Percentiles rank a stretch among this genome's conserved stretches.
Conservation (phyloP, 2,113 vertebrate species). For the Aythya baeri region DNA sequence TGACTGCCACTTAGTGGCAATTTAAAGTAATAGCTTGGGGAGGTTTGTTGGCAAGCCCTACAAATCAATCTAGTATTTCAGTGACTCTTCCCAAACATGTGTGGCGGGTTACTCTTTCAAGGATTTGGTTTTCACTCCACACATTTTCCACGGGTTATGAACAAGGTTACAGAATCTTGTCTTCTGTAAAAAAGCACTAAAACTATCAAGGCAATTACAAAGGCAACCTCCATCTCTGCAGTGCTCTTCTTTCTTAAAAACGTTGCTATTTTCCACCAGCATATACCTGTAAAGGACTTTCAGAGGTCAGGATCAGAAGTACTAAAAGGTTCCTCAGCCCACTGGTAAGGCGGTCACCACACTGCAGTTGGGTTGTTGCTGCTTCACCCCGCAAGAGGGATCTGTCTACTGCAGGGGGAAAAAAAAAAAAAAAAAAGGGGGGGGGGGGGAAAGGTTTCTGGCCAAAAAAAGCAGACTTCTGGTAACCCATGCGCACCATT, state of each 20-base stretch:
- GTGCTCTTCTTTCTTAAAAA: background rate
- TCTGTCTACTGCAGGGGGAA: background rate
- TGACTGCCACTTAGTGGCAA: slow-evolving; percentile 79
- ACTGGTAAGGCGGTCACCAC: background rate
- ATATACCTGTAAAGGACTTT: background rate
- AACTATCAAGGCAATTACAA: background rate
- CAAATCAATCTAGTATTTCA: background rate
- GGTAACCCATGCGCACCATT: fast-evolving
- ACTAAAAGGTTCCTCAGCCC: fast-evolving
- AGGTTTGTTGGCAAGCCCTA: background rate
- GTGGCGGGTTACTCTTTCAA: background rate
- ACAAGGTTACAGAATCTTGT: background rate
- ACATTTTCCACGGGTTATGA: background rate
- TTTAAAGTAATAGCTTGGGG: slow-evolving; percentile 26
- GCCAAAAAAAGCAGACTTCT: background rate
- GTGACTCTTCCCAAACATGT: background rate
- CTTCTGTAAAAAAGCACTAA: background rate
- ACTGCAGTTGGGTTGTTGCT: background rate
- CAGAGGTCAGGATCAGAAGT: background rate
- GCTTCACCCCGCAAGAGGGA: background rate
- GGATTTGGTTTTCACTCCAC: background rate
- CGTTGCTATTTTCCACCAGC: background rate
- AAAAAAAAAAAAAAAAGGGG: background rate
- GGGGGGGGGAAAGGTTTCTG: background rate
- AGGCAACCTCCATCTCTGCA: fast-evolving